Evolutionary conservation across 37 sponge, comb jelly and placozoan genomes (phyloP).

Genomic region (Haliclona indistincta): DNA sequence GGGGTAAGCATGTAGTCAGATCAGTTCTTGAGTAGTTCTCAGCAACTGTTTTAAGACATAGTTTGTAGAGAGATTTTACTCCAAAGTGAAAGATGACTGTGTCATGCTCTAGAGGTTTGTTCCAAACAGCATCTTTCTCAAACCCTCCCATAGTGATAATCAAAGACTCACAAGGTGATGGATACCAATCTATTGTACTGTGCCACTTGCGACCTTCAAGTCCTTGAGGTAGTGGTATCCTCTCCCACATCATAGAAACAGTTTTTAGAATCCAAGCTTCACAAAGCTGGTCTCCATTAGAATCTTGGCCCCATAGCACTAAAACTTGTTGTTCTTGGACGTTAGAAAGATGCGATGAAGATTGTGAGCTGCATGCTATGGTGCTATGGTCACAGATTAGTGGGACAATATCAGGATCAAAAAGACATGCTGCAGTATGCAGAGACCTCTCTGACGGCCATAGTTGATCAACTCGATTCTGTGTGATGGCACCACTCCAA

Average conservation of each 20-base stretch:
- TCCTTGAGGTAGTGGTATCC: constrained; percentile 16
- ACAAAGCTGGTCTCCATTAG: constrained; percentile 32
- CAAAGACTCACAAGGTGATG: constrained; percentile 22
- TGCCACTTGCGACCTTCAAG: constrained; percentile 38
- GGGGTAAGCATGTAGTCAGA: too few species aligned
- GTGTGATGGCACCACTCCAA: constrained; percentile 45
- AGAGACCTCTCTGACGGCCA: constrained; percentile 60
- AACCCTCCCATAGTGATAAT: constrained; percentile 48
- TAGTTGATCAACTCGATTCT: background rate
- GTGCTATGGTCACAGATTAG: background rate
- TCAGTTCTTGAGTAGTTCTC: too few species aligned
- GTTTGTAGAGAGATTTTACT: background rate
- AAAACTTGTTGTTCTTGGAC: constrained; percentile 25
- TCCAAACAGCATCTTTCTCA: background rate
- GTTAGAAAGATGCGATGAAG: background rate
- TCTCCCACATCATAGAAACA: constrained; percentile 46
- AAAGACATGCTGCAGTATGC: constrained; percentile 40
- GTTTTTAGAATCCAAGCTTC: constrained; percentile 62
- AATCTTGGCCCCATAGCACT: constrained; percentile 67
- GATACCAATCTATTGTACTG: constrained; percentile 16
- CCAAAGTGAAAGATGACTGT: background rate
- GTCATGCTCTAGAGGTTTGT: background rate
- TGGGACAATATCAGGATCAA: constrained; percentile 24
- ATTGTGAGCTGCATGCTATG: background rate
- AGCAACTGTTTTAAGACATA: too few species aligned